Evolutionary conservation across 2,888 invertebrate genomes (phyloP).

Genomic region (Pinctada fucata): DNA sequence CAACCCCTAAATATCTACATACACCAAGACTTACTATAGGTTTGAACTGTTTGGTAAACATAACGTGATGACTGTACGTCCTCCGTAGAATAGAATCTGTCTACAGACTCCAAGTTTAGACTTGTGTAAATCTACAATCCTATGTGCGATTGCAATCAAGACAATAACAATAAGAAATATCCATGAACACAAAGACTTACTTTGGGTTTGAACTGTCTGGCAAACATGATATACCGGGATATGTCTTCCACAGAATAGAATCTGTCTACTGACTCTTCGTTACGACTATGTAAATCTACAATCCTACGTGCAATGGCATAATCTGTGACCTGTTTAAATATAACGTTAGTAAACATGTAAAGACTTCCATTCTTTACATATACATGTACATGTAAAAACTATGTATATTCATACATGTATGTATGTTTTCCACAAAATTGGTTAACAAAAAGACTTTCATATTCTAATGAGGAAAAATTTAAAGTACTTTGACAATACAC

Average conservation of each 20-base stretch:
- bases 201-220: slow-evolving; percentile 95
- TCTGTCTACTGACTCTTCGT: slow-evolving; percentile 87
- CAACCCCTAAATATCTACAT: too few species aligned
- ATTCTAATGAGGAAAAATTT: too few species aligned
- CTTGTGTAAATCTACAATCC: slow-evolving; percentile 95
- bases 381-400: background rate
- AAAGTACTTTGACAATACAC: too few species aligned
- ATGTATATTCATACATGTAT: background rate
- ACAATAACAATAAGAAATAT: too few species aligned
- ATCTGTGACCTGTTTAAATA: slow-evolving; percentile 85
- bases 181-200: slow-evolving; percentile 77
- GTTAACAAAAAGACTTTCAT: too few species aligned
- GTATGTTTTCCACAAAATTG: background rate
- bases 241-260: slow-evolving; percentile 93
- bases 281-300: slow-evolving; percentile 93
- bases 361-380: too few species aligned
- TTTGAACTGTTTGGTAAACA: slow-evolving; percentile 96
- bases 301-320: slow-evolving; percentile 98
- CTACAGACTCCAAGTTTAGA: slow-evolving; percentile 87
- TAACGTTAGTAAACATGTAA: background rate
- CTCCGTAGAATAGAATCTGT: slow-evolving; percentile 89
- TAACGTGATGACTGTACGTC: slow-evolving; percentile 95
- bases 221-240: slow-evolving; percentile 96
- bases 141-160: slow-evolving; percentile 89
- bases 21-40: slow-evolving; percentile 83